Conservation (phyloP, 1,140 invertebrate species). For the Streblospio benedicti region DNA sequence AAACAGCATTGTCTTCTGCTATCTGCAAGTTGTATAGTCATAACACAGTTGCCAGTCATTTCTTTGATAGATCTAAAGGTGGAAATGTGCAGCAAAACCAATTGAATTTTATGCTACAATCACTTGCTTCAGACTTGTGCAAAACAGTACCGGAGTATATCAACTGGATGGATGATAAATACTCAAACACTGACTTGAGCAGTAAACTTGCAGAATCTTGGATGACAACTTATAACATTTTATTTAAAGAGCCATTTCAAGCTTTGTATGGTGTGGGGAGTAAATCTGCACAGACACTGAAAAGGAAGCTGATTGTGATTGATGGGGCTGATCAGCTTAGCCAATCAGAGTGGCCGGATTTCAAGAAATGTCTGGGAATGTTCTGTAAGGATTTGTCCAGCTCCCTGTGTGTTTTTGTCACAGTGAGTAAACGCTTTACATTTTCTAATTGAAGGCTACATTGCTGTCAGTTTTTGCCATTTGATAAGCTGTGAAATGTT, state of each 20-base stretch:
- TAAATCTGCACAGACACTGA: neutral
- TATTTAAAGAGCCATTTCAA: conserved; percentile 2
- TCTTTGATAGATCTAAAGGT: neutral
- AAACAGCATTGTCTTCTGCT: conserved; percentile 3
- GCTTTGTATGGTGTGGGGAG: neutral
- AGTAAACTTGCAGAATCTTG: neutral
- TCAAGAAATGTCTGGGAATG: neutral
- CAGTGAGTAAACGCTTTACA: no score
- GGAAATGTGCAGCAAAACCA: neutral
- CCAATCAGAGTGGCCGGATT: neutral
- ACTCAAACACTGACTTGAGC: neutral
- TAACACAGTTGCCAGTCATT: neutral
- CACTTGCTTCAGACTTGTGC: conserved; percentile 1
- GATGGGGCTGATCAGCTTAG: neutral
- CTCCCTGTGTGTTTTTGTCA: conserved; percentile 2
- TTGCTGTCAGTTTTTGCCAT: no score
- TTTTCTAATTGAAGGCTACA: no score
- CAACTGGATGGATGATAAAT: conserved; percentile 5
- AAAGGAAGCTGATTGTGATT: conserved; percentile 5
- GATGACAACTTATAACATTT: neutral
- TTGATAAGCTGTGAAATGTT: no score
- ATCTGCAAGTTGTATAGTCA: conserved; percentile 9
- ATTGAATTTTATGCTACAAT: neutral
- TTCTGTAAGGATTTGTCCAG: neutral
- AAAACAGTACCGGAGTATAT: conserved; percentile 5